Conservation (phyloP, 2,113 vertebrate genomes). For the Seriola rivoliana region DNA sequence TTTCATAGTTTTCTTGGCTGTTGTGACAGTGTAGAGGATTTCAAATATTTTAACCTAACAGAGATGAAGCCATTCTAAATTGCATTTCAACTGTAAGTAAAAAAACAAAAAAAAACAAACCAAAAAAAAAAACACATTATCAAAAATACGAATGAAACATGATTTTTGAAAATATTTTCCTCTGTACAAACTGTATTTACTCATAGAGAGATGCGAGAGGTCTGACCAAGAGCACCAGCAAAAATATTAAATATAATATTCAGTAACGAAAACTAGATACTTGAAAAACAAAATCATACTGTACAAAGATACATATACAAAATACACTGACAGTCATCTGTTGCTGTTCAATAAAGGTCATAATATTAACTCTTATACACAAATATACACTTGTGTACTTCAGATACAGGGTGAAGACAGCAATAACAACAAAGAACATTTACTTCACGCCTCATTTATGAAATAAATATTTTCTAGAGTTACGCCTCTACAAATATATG, state of each 20-base stretch:
- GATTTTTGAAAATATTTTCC: slow-evolving; percentile 75
- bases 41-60: slow-evolving; percentile 19
- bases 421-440: slow-evolving; percentile 72
- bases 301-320: slow-evolving; percentile 88
- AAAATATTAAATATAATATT: slow-evolving; percentile 81
- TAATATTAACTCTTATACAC: slow-evolving; percentile 90
- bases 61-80: slow-evolving; percentile 38
- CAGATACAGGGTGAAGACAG: slow-evolving; percentile 81
- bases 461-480: slow-evolving; percentile 81
- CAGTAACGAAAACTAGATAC: slow-evolving; percentile 62
- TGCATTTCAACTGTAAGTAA: slow-evolving; percentile 41
- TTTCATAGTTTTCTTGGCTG: slow-evolving; percentile 18
- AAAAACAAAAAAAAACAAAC: slow-evolving; percentile 25
- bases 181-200: slow-evolving; percentile 78
- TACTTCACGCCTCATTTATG: slow-evolving; percentile 77
- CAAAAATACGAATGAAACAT: slow-evolving; percentile 53
- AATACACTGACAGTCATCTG: slow-evolving; percentile 84
- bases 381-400: slow-evolving; percentile 88
- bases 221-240: slow-evolving; percentile 79
- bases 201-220: slow-evolving; percentile 62
- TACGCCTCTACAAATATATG: slow-evolving; percentile 70
- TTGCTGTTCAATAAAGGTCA: slow-evolving; percentile 83
- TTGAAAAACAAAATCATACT: slow-evolving; percentile 83
- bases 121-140: slow-evolving; percentile 47
- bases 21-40: slow-evolving; percentile 17